Percentiles rank a stretch among this genome's conserved stretches.
Evolutionary conservation across 2,888 invertebrate genomes (phyloP).

Genomic region (Lucinisca nassula): DNA sequence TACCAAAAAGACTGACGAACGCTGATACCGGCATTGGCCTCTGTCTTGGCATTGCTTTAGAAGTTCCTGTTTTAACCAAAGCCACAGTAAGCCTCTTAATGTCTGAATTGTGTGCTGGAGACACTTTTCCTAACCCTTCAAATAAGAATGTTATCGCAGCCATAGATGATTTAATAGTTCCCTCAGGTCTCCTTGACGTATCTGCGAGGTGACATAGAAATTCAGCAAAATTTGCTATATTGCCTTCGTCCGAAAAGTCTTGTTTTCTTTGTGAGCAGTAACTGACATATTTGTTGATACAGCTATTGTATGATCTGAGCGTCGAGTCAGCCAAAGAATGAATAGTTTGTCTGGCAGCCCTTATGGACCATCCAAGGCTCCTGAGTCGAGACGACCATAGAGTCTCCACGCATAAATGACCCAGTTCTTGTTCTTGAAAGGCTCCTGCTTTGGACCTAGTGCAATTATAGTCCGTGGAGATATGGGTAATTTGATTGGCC

Average conservation of each 20-base stretch:
- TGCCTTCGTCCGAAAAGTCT: not conserved
- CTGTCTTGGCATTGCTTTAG: not conserved
- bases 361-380: not conserved
- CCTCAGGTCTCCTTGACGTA: not conserved
- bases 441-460: not conserved
- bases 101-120: not conserved
- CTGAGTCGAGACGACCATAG: not conserved
- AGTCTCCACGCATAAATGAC: conserved; percentile 27
- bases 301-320: not conserved
- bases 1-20: not conserved
- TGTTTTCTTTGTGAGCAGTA: not conserved
- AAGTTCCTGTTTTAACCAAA: not conserved
- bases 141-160: not conserved
- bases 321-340: not conserved
- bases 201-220: not conserved
- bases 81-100: not conserved
- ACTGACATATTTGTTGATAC: not conserved
- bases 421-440: conserved; percentile 27
- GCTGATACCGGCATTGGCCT: not conserved
- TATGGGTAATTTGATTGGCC: conserved; percentile 20
- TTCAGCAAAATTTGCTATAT: not conserved
- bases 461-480: not conserved
- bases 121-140: not conserved
- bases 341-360: conserved; percentile 1
- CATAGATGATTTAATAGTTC: not conserved